A percentile compares a stretch with the other conserved stretches of the same genome.
phyloP scores from a whole-genome alignment of 2,113 vertebrate species.

The Eretmochelys imbricata region DNA sequence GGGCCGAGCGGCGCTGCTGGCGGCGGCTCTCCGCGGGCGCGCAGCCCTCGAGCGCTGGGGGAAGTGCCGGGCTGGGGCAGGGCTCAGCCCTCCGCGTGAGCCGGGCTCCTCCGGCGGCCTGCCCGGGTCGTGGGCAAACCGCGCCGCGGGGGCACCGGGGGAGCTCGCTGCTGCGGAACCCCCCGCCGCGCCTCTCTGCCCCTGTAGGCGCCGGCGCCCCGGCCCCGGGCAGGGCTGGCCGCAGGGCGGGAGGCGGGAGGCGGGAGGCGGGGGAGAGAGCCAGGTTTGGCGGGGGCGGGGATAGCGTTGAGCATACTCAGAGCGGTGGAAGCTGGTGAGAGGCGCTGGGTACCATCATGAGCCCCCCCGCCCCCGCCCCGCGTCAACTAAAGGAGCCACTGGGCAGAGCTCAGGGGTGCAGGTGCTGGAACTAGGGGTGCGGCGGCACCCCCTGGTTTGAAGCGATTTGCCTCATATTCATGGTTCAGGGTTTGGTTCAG shows the following conservation, averaged over 20 bases:
- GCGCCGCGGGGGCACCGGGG: not conserved
- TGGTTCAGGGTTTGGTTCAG: too few relatives aligned
- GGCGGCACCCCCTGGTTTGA: too few relatives aligned
- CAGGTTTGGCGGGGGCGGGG: too few relatives aligned
- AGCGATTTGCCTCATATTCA: too few relatives aligned
- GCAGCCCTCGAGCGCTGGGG: not conserved
- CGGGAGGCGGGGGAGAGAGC: too few relatives aligned
- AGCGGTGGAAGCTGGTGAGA: not conserved
- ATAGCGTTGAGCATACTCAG: not conserved
- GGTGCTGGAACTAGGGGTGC: too few relatives aligned
- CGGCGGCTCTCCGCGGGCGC: not conserved
- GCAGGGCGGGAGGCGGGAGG: too few relatives aligned
- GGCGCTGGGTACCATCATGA: not conserved
- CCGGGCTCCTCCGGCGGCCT: not conserved
- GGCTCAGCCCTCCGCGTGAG: not conserved
- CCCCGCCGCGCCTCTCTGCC: not conserved
- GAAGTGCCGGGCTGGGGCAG: too few relatives aligned
- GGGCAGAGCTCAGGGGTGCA: too few relatives aligned
- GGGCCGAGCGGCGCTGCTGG: not conserved
- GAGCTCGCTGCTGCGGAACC: not conserved
- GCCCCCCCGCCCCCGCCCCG: too few relatives aligned
- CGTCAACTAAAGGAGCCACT: too few relatives aligned
- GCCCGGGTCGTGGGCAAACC: not conserved
- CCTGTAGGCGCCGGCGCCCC: not conserved
- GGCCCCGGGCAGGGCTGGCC: not conserved